Base-by-base conservation (phyloP, 2,888 invertebrate species). In the Leptopilina drosophilae region DNA sequence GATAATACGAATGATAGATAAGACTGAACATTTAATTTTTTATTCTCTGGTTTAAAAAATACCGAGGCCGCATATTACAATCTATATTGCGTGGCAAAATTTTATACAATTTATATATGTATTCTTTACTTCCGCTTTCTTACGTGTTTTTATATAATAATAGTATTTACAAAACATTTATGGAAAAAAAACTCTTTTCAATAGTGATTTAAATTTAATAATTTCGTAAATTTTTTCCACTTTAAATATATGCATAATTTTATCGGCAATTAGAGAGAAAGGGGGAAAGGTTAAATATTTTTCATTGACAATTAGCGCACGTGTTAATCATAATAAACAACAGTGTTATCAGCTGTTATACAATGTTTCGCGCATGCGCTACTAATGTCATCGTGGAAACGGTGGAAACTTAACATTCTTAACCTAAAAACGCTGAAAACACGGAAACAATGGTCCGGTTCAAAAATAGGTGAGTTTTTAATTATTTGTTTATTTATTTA, bases 381-480 rank as follows among this genome's bases (percentile, higher is more conserved):
- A 15, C 46, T 46, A 46, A 46, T 15, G 66, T 66, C 42, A 66
- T 33, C 64, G 46, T 20, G n/a, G n/a, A n/a, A n/a, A n/a, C n/a
- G n/a, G n/a, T n/a, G n/a, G n/a, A n/a, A n/a, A n/a, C n/a, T n/a
- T n/a, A n/a, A n/a, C n/a, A n/a, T 6, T 49, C 4, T 11, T 33
- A 76, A 42, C 14, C 20, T 64, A 26, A 33, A 33, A 33, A 33
- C 33, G 33, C 33, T 33, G 33, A 33, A 33, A 4, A 4, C 3
- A 4, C 33, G 1, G 33, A 66, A 26, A 65, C 20, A 4, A 66
- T 33, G 62, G 56, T 62, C 1, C 65, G 77, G 40, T 77, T 69
- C 14, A 69, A 69, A 69, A 40, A 73, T 33, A 73, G 73, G 73
- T 73, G n/a, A 56, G n/a, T 0, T 67, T 67, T 12, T 46, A 20